Evolutionary conservation across 2,113 vertebrate genomes (phyloP).

Genomic region (Isurus oxyrinchus): DNA sequence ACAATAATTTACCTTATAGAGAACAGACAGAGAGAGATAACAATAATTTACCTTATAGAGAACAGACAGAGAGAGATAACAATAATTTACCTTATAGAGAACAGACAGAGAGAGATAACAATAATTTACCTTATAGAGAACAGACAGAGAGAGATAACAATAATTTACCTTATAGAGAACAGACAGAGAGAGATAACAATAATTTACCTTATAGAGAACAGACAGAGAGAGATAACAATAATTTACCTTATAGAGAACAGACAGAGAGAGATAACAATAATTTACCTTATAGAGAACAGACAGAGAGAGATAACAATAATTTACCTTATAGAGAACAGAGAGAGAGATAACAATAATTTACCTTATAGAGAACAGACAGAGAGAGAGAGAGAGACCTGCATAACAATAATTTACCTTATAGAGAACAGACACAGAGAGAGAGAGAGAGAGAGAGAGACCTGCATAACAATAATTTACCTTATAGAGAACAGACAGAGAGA

Average conservation of each 20-base stretch:
- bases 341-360: constrained; percentile 43
- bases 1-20: constrained; percentile 63
- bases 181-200: background rate
- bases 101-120: background rate
- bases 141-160: background rate
- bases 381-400: background rate
- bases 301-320: no score
- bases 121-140: constrained; percentile 65
- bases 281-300: constrained; percentile 65
- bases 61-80: background rate
- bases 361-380: constrained; percentile 57
- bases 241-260: no score
- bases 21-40: background rate
- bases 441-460: background rate
- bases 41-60: constrained; percentile 65
- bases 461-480: constrained; percentile 59
- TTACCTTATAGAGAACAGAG: no score
- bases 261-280: background rate
- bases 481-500: background rate
- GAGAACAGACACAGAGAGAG: background rate
- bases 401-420: constrained; percentile 60
- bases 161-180: no score
- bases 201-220: constrained; percentile 65
- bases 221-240: background rate
- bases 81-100: no score